Evolutionary conservation across 2,797 vertebrate species (phyloP).

Genomic region (Syngnathus acus): DNA sequence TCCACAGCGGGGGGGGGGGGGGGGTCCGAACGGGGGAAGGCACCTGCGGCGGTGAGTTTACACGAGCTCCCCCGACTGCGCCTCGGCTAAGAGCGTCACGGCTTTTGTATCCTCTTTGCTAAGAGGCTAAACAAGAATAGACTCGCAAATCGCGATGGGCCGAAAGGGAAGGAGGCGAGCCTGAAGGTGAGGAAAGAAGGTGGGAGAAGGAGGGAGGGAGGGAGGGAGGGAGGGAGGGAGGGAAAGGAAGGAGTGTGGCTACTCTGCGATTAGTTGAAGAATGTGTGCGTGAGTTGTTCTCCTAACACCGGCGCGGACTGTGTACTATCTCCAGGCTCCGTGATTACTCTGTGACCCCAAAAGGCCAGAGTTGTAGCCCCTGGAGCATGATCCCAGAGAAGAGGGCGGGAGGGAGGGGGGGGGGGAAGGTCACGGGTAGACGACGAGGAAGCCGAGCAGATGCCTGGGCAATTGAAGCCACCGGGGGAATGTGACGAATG

Average conservation of each 20-base stretch:
- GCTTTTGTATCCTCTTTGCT: conserved; percentile 52
- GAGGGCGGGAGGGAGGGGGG: background rate
- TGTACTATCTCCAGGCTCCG: conserved; percentile 58
- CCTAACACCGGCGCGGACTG: conserved; percentile 45
- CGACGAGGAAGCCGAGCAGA: conserved; percentile 73
- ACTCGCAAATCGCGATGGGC: conserved; percentile 62
- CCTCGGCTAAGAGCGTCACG: conserved; percentile 35
- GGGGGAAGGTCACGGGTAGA: conserved; percentile 20
- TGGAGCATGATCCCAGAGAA: conserved; percentile 51
- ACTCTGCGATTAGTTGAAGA: conserved; percentile 56
- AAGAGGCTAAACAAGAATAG: conserved; percentile 66
- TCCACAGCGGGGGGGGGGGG: background rate
- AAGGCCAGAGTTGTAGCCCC: conserved; percentile 61
- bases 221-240: conserved; percentile 35
- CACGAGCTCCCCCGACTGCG: conserved; percentile 6
- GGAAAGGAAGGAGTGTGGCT: conserved; percentile 36
- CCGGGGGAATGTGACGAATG: conserved; percentile 76
- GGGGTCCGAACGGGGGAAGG: background rate
- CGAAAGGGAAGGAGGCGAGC: conserved; percentile 48
- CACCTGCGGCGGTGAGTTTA: background rate
- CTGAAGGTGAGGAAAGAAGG: conserved; percentile 54
- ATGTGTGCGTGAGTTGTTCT: conserved; percentile 55
- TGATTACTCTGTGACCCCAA: conserved; percentile 60
- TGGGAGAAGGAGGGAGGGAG: conserved; percentile 35
- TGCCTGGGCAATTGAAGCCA: conserved; percentile 75